These are phyloP conservation scores for Altica lythri DNA, from an alignment of 2,888 invertebrate species.

Conservation along the genomic window DNA sequence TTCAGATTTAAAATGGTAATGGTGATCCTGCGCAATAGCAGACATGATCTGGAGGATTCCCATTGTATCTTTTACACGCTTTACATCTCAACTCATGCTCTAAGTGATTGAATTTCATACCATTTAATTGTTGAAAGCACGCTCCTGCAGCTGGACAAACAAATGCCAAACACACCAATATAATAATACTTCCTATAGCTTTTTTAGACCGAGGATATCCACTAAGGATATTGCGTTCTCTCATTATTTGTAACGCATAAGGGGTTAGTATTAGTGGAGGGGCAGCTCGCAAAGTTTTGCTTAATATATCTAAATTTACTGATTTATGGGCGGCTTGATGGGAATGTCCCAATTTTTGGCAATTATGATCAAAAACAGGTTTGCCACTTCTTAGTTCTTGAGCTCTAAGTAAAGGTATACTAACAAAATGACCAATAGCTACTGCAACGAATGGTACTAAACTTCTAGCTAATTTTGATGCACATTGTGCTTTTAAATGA, in stretches of 20 bases:
- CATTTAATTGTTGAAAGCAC: background rate
- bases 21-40: conserved; percentile 16
- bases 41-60: conserved; percentile 6
- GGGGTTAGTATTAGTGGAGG: conserved; percentile 15
- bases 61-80: background rate
- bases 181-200: background rate
- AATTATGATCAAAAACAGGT: conserved; percentile 9
- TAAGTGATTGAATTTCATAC: conserved; percentile 2
- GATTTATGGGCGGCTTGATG: conserved; percentile 4
- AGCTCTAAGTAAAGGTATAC: conserved; percentile 12
- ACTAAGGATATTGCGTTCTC: conserved; percentile 2
- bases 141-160: conserved; percentile 9
- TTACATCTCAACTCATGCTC: conserved; percentile 14
- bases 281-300: conserved; percentile 5
- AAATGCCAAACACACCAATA: conserved; percentile 8
- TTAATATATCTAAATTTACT: background rate
- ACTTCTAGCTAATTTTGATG: background rate
- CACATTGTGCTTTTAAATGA: background rate
- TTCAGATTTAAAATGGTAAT: conserved; percentile 9
- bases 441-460: conserved; percentile 17
- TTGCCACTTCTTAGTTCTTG: conserved; percentile 10
- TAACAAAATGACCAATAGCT: background rate
- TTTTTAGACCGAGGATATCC: conserved; percentile 6
- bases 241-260: background rate
- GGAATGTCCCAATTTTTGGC: conserved; percentile 5